phyloP scores from a whole-genome alignment of 2,888 invertebrate species.

The Cantharis lateralis region DNA sequence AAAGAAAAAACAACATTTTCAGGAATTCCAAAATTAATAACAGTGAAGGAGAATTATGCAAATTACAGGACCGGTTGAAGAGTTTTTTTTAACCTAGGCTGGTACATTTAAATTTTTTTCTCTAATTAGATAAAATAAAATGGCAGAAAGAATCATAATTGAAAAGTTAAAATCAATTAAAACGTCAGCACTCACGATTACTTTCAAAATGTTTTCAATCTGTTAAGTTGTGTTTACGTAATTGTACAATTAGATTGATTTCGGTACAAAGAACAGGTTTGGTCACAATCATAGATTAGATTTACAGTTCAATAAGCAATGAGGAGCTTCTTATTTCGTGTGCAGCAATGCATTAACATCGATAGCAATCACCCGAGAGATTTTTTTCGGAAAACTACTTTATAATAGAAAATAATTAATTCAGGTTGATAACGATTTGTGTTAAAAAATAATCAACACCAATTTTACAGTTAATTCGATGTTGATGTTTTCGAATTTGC shows the following conservation, averaged over 20 bases:
- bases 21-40: background rate
- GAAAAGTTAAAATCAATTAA: background rate
- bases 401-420: background rate
- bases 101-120: no score
- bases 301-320: constrained; percentile 1
- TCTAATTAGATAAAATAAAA: background rate
- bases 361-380: constrained; percentile 1
- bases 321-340: constrained; percentile 4
- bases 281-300: constrained; percentile 2
- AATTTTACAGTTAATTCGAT: background rate
- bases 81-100: no score
- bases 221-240: background rate
- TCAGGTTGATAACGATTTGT: background rate
- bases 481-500: background rate
- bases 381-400: background rate
- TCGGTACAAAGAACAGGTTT: background rate
- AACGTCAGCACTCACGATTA: background rate
- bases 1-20: background rate
- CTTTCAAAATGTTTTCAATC: background rate
- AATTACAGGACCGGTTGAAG: background rate
- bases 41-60: background rate
- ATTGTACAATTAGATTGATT: background rate
- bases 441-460: background rate
- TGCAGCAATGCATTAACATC: constrained; percentile 13
- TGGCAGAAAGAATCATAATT: background rate